Conservation (phyloP, 2,888 invertebrate genomes). For the Yponomeuta evonymella region DNA sequence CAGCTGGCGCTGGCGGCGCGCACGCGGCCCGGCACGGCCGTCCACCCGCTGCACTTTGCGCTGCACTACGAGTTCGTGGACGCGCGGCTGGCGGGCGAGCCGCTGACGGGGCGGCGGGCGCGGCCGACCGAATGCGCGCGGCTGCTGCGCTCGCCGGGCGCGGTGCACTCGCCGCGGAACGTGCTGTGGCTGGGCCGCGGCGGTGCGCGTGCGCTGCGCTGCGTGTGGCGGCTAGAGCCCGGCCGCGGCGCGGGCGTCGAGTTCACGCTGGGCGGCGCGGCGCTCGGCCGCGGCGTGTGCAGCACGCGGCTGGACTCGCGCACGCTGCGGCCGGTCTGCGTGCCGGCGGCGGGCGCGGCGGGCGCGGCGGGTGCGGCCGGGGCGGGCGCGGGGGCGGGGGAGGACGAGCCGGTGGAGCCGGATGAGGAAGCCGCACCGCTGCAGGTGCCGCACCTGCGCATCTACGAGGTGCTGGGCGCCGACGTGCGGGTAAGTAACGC, state of each 20-base stretch:
- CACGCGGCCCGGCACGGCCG: conserved; percentile 83
- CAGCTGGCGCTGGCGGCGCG: conserved; percentile 58
- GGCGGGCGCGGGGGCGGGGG: conserved; percentile 21
- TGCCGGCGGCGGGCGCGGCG: conserved; percentile 29
- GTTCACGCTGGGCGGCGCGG: conserved; percentile 81
- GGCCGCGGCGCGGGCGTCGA: conserved; percentile 77
- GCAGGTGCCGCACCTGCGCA: conserved; percentile 70
- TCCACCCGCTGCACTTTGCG: conserved; percentile 84
- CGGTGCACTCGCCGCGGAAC: conserved; percentile 85
- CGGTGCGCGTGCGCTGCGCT: conserved; percentile 84
- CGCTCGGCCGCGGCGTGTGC: conserved; percentile 81
- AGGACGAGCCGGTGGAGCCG: conserved; percentile 27
- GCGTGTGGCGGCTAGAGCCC: conserved; percentile 85
- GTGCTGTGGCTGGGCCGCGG: conserved; percentile 90
- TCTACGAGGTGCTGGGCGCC: conserved; percentile 84
- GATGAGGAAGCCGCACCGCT: conserved; percentile 49
- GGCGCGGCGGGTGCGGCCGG: conserved; percentile 19
- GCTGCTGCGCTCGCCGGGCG: conserved; percentile 55
- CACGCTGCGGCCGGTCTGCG: conserved; percentile 77
- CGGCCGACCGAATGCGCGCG: conserved; percentile 55
- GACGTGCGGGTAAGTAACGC: conserved; percentile 70
- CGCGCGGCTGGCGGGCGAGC: conserved; percentile 83
- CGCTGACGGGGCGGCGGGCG: conserved; percentile 66
- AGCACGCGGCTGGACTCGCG: conserved; percentile 83
- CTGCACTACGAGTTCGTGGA: conserved; percentile 90